Conservation (phyloP, 2,888 invertebrate species). For the Clistopyga incitator region DNA sequence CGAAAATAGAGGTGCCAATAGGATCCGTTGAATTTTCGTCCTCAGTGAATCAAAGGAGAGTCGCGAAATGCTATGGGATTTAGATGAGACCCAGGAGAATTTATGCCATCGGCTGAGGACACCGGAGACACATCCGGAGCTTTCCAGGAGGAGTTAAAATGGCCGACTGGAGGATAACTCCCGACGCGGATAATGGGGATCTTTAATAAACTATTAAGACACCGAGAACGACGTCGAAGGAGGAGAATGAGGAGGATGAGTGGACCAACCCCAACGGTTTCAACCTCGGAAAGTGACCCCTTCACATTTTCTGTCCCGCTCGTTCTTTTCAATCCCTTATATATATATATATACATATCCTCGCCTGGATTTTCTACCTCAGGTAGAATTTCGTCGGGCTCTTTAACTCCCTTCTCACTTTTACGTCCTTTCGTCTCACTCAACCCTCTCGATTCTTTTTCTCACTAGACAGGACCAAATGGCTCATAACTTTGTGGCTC, state of each 20-base stretch:
- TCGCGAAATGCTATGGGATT: constrained; percentile 34
- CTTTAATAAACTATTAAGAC: constrained; percentile 75
- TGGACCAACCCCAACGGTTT: constrained; percentile 64
- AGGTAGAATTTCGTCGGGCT: constrained; percentile 49
- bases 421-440: constrained; percentile 34
- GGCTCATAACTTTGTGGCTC: constrained; percentile 64
- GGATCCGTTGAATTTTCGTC: constrained; percentile 24
- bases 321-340: constrained; percentile 48
- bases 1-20: constrained; percentile 41
- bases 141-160: constrained; percentile 45
- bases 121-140: constrained; percentile 29
- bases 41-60: constrained; percentile 4
- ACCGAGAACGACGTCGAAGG: constrained; percentile 46
- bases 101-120: constrained; percentile 39
- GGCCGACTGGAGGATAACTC: constrained; percentile 46
- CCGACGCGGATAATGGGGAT: constrained; percentile 69
- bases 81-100: constrained; percentile 54
- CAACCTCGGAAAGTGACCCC: constrained; percentile 57
- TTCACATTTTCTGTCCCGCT: constrained; percentile 34
- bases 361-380: constrained; percentile 27
- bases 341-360: not conserved
- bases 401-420: constrained; percentile 55
- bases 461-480: constrained; percentile 54
- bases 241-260: constrained; percentile 33
- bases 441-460: constrained; percentile 47